Conservation (phyloP, 2,888 invertebrate genomes). For the Eudasyphora cyanicolor region DNA sequence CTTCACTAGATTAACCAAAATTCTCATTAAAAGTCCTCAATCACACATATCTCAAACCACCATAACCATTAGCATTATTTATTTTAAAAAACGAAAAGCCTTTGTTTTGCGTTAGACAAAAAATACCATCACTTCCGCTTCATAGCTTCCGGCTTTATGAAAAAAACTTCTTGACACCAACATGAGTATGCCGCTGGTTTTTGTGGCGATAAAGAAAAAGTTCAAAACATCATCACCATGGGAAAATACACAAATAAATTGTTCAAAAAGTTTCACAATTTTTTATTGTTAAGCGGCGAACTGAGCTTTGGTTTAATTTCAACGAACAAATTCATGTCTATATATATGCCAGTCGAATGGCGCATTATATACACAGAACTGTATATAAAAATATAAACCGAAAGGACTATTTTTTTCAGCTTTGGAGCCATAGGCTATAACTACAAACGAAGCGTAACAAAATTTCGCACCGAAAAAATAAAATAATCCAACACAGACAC, state of each 20-base stretch:
- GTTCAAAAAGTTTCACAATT: neutral
- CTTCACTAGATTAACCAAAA: too few species aligned
- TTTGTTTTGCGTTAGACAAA: neutral
- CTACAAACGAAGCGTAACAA: slow-evolving; percentile 5
- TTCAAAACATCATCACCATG: too few species aligned
- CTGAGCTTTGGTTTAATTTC: neutral
- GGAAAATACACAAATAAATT: too few species aligned
- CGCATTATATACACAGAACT: neutral
- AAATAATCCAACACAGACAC: neutral
- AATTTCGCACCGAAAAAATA: neutral
- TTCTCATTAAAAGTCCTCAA: too few species aligned
- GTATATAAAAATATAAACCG: neutral
- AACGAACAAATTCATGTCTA: slow-evolving; percentile 23
- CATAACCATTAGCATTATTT: too few species aligned
- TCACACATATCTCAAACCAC: too few species aligned
- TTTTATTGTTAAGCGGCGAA: neutral
- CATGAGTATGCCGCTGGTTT: too few species aligned
- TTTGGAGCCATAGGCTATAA: neutral
- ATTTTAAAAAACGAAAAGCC: too few species aligned
- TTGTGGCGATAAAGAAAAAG: too few species aligned
- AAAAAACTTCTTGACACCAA: neutral
- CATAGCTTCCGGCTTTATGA: neutral
- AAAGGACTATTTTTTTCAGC: slow-evolving; percentile 12
- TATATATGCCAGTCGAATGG: neutral
- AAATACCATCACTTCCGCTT: neutral